These are phyloP conservation scores for Lepidocyrtoides sp. DNA, from an alignment of 2,888 invertebrate species.

Conservation along the genomic window DNA sequence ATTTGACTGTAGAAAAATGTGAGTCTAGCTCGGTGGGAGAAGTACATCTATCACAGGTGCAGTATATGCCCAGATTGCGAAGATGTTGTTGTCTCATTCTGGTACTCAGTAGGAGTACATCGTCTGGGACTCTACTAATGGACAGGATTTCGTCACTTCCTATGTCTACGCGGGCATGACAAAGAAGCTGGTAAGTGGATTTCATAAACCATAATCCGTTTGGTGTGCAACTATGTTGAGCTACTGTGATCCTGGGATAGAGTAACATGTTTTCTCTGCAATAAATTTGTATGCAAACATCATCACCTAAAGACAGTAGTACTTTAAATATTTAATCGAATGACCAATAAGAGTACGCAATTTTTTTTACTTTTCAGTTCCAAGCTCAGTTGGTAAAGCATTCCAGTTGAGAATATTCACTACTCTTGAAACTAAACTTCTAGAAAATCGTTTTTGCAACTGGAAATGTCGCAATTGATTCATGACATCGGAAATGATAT, in stretches of 20 bases:
- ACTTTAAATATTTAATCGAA: too few relatives aligned
- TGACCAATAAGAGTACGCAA: too few relatives aligned
- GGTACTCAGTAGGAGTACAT: conserved; percentile 59
- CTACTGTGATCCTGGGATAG: conserved; percentile 65
- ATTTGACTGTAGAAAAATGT: conserved; percentile 74
- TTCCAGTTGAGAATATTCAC: conserved; percentile 72
- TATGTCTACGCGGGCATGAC: conserved; percentile 59
- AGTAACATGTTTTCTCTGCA: conserved; percentile 70
- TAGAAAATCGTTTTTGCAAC: conserved; percentile 72
- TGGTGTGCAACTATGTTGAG: conserved; percentile 70
- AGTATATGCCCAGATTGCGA: conserved; percentile 50
- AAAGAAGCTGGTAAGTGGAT: conserved; percentile 67
- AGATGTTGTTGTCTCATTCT: conserved; percentile 63
- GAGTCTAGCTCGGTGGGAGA: conserved; percentile 64
- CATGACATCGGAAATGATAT: conserved; percentile 66
- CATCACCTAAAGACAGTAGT: too few relatives aligned
- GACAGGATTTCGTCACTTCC: conserved; percentile 1
- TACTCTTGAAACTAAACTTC: conserved; percentile 65
- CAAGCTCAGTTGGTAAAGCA: conserved; percentile 64
- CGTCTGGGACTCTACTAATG: conserved; percentile 64
- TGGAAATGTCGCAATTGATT: conserved; percentile 72
- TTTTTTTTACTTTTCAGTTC: conserved; percentile 6
- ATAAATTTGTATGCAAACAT: background rate
- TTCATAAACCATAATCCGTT: conserved; percentile 69
- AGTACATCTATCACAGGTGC: conserved; percentile 63